phyloP scores from a whole-genome alignment of 2,888 invertebrate species.

The Apamea monoglypha region DNA sequence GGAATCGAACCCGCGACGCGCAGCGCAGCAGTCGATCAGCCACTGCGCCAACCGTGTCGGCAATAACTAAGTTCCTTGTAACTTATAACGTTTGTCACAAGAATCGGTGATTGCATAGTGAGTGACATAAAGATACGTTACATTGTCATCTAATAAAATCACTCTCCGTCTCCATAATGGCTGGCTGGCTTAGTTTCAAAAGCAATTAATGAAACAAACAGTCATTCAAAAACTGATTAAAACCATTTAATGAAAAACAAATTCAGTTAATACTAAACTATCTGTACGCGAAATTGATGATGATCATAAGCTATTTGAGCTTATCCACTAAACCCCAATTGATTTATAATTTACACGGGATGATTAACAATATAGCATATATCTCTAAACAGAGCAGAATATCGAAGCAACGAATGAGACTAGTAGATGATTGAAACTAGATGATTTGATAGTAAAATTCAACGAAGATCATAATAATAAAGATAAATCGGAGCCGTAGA shows the following conservation, averaged over 20 bases:
- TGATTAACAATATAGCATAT: conserved; percentile 12
- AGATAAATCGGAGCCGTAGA: conserved; percentile 35
- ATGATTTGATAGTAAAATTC: conserved; percentile 37
- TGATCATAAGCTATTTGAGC: conserved; percentile 2
- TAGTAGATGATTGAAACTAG: no score
- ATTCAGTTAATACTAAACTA: conserved; percentile 11
- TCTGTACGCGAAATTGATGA: conserved; percentile 12
- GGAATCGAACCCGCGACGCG: no score
- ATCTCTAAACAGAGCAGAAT: conserved; percentile 9
- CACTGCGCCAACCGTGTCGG: no score
- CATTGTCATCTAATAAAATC: background rate
- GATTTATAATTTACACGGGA: conserved; percentile 26
- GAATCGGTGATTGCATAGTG: no score
- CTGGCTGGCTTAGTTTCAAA: background rate
- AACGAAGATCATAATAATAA: conserved; percentile 43
- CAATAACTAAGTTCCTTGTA: background rate
- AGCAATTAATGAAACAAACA: background rate
- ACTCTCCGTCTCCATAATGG: background rate
- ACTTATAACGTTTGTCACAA: background rate
- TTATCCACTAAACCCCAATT: conserved; percentile 22
- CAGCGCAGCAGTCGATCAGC: no score
- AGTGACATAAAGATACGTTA: background rate
- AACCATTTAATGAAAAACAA: background rate
- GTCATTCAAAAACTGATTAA: conserved; percentile 7
- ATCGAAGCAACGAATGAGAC: conserved; percentile 16